Percentiles rank a stretch among this genome's conserved stretches.
Conservation (phyloP, 2,113 vertebrate species). For the Cyanistes caeruleus region DNA sequence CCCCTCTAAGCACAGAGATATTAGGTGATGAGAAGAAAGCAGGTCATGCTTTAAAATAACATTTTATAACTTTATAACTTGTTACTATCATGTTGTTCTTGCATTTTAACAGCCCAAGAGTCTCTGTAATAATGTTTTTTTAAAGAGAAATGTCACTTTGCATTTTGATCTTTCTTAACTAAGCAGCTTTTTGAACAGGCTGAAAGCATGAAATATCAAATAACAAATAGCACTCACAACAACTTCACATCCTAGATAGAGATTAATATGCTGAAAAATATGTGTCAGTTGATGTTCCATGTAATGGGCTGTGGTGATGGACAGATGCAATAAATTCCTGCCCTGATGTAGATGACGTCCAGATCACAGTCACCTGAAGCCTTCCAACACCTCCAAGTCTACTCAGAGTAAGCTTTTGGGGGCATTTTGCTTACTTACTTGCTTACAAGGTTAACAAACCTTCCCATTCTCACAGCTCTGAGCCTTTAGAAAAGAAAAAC, state of each 20-base stretch:
- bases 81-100: background rate
- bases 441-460: background rate
- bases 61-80: conserved; percentile 1
- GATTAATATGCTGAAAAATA: conserved; percentile 52
- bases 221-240: background rate
- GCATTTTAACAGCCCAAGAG: background rate
- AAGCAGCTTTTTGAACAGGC: conserved; percentile 1
- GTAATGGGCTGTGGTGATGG: conserved; percentile 6
- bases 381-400: background rate
- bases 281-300: conserved; percentile 37
- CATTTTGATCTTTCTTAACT: conserved; percentile 37
- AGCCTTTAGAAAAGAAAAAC: background rate
- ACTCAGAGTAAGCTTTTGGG: background rate
- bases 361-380: background rate
- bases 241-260: conserved; percentile 7
- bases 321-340: conserved; percentile 19
- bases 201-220: conserved; percentile 37
- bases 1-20: background rate
- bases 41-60: conserved; percentile 12
- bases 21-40: background rate
- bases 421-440: background rate
- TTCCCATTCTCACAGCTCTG: background rate
- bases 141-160: background rate
- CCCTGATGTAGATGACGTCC: conserved; percentile 9
- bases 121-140: background rate